Conservation (phyloP, 2,888 invertebrate genomes). For the Harpagoxenus sublaevis region DNA sequence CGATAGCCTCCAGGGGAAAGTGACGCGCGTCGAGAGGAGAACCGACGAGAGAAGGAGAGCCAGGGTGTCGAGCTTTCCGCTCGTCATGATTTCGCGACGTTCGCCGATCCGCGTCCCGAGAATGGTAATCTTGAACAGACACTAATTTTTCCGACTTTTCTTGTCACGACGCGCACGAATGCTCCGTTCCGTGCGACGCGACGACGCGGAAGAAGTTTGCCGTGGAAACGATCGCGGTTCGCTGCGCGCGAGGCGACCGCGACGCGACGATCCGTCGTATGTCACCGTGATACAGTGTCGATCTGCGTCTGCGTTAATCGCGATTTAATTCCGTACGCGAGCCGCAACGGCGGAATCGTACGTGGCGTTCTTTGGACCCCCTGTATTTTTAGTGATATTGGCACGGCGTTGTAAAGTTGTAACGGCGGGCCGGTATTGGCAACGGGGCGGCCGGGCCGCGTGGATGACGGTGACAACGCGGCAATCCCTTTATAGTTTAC, state of each 20-base stretch:
- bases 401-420: not conserved
- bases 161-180: not conserved
- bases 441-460: not conserved
- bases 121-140: slow-evolving; percentile 13
- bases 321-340: slow-evolving; percentile 76
- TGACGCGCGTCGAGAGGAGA: not conserved
- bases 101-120: not conserved
- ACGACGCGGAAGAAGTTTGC: not conserved
- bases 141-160: too few relatives aligned
- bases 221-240: not conserved
- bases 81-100: not conserved
- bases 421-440: slow-evolving; percentile 1
- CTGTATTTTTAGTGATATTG: slow-evolving; percentile 77
- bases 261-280: slow-evolving; percentile 10
- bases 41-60: not conserved
- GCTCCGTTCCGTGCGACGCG: not conserved
- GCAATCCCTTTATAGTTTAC: not conserved
- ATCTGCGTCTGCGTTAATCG: slow-evolving; percentile 56
- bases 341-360: slow-evolving; percentile 50
- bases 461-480: slow-evolving; percentile 12
- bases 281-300: not conserved
- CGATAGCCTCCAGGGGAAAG: not conserved
- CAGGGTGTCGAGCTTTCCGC: too few relatives aligned
- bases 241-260: not conserved
- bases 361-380: slow-evolving; percentile 39